phyloP scores from a whole-genome alignment of 35 echinoderm and acorn worm genomes.

The Holothuria glaberrima region DNA sequence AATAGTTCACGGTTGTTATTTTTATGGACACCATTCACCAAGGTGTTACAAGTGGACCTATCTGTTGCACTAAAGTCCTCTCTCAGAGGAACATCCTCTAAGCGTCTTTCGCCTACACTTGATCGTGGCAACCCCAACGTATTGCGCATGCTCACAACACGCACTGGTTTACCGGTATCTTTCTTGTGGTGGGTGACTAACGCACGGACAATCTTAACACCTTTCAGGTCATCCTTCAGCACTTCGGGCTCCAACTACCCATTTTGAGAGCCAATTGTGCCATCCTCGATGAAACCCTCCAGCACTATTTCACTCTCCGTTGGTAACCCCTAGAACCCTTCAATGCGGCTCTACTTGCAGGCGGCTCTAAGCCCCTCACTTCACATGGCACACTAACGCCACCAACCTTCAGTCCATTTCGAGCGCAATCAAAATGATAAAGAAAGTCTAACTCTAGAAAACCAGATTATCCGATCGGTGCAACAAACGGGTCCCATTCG shows the following conservation, averaged over 20 bases:
- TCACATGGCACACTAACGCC: background rate
- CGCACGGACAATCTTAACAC: constrained; percentile 35
- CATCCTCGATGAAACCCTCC: constrained; percentile 9
- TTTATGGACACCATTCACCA: background rate
- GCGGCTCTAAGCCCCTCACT: background rate
- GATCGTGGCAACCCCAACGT: background rate
- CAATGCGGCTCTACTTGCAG: background rate
- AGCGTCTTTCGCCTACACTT: background rate
- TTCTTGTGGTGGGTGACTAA: constrained; percentile 8
- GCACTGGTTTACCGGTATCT: constrained; percentile 45
- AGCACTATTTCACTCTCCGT: constrained; percentile 1
- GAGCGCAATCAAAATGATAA: constrained; percentile 1
- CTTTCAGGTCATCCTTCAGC: background rate
- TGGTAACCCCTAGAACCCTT: background rate
- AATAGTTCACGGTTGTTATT: too few relatives aligned
- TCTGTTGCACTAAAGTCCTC: background rate
- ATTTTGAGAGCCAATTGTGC: background rate
- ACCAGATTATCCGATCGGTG: background rate
- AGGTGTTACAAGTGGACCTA: background rate
- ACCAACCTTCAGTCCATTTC: constrained; percentile 4
- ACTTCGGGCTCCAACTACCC: background rate
- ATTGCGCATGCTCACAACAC: constrained; percentile 53
- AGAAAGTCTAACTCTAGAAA: background rate
- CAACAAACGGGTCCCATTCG: too few relatives aligned
- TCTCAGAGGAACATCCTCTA: constrained; percentile 35